Conservation (phyloP, 2,888 invertebrate species). For the Slavum lentiscoides region DNA sequence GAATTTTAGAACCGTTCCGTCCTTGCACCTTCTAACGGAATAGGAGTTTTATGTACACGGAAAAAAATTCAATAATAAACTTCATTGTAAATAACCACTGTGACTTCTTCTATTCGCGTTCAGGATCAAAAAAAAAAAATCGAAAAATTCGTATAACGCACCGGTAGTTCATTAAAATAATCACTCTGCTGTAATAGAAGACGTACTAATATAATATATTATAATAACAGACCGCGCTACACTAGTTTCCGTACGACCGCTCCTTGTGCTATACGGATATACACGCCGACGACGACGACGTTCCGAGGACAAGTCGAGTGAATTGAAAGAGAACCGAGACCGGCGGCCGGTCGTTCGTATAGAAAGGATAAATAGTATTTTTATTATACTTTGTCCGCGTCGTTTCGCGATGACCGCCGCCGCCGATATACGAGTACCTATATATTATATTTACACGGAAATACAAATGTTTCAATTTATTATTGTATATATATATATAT, state of each 20-base stretch:
- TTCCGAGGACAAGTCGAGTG: not conserved
- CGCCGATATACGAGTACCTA: not conserved
- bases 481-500: not conserved
- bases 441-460: conserved; percentile 16
- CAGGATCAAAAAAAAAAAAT: too few relatives aligned
- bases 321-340: not conserved
- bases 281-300: too few relatives aligned
- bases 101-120: too few relatives aligned
- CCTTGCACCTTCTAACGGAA: too few relatives aligned
- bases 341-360: too few relatives aligned
- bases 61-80: too few relatives aligned
- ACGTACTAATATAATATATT: not conserved
- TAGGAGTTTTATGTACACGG: too few relatives aligned
- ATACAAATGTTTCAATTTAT: conserved; percentile 8
- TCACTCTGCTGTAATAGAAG: too few relatives aligned
- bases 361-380: conserved; percentile 17
- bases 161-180: too few relatives aligned
- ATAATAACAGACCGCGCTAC: conserved; percentile 4
- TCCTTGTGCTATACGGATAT: not conserved
- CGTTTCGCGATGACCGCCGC: not conserved
- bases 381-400: conserved; percentile 5
- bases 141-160: too few relatives aligned
- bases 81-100: too few relatives aligned
- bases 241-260: not conserved
- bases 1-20: too few relatives aligned